Base-by-base conservation (phyloP, 2,888 invertebrate genomes). In the Artemia sp. region DNA sequence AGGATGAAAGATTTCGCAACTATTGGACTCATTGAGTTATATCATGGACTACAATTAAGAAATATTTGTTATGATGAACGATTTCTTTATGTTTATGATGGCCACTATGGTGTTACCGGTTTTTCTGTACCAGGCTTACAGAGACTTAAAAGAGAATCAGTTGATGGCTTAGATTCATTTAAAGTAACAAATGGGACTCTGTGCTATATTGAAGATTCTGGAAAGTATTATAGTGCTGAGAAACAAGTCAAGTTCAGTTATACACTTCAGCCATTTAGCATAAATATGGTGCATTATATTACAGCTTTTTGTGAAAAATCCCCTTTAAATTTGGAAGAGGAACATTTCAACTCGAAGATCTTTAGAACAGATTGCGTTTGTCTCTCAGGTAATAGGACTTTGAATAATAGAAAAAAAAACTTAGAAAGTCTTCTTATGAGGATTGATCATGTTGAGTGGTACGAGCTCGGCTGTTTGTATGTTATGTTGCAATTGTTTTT, bases 61-160 rank as follows among this genome's bases (percentile, higher is more conserved):
- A 19, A n/a, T 19, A 58, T 58, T 24, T 58, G 64, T 58, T 58
- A 10, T 58, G 64, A 58, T 10, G 9, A n/a, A n/a, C 14, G 9
- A 24, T 24, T 58, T 8, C 64, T 58, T 24, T 58, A 58, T 58
- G 64, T 58, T 58, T 58, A 58, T 10, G 64, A 58, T 58, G 64
- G 64, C 2, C 11, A 58, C 24, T 58, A 58, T 10, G 11, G 14
- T 19, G 10, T 58, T 58, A 19, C 64, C n/a, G 64, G n/a, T n/a
- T 58, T 58, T 58, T 58, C 64, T 9, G 64, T 58, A n/a, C 64
- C 64, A 58, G 11, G 24, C 11, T 24, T 58, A 58, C 64, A 58
- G 64, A 58, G 64, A 58, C 11, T 9, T 19, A 10, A 58, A 24
- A 58, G 64, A 24, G 24, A 19, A 58, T 58, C 64, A 8, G 64